Base-by-base conservation (phyloP, 2,113 vertebrate species). In the Tapirus terrestris region DNA sequence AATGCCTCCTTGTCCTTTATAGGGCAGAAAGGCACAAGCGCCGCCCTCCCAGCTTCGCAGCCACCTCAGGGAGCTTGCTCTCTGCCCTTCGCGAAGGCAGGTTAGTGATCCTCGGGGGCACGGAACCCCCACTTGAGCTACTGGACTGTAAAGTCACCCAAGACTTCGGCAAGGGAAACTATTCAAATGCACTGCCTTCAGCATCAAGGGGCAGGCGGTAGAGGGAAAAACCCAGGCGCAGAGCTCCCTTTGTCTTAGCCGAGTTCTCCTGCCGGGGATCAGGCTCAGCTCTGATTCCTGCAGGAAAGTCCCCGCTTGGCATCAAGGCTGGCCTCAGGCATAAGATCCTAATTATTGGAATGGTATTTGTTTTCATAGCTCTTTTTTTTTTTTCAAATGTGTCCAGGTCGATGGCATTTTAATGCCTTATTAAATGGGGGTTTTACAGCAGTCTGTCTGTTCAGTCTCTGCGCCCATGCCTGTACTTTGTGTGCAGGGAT, bases 261-360 rank as follows among this genome's bases (percentile, higher is more conserved):
- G 73, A 91, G 97, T 98, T 94, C 97, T 87, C 96, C 94, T 97
- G 98, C 92, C 61, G 92, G 97, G 97, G n/a, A 97, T 98, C 97
- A 63, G 97, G 97, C 98, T 98, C n/a, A 96, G 91, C 96, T 84
- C 97, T 13, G 96, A 98, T 96, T 99, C 83, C 97, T 97, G 94
- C 96, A 98, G 98, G 97, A 98, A 98, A 98, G 98, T 96, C 98
- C 96, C 98, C 97, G 98, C 97, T 60, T 36, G 98, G 98, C 97
- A 98, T 98, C 98, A 97, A 96, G 98, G 96, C 98, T 95, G 97
- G 95, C 97, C 98, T 97, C 97, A 97, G 95, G 98, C 99, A 99
- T 99, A 98, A 99, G 98, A 99, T 99, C 99, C 98, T 99, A 99
- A 99, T 99, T 99, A 99, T 99, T 99, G 98, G 98, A 98, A 99